phyloP scores from a whole-genome alignment of 2,888 invertebrate species.

The Ennomos erosarius region DNA sequence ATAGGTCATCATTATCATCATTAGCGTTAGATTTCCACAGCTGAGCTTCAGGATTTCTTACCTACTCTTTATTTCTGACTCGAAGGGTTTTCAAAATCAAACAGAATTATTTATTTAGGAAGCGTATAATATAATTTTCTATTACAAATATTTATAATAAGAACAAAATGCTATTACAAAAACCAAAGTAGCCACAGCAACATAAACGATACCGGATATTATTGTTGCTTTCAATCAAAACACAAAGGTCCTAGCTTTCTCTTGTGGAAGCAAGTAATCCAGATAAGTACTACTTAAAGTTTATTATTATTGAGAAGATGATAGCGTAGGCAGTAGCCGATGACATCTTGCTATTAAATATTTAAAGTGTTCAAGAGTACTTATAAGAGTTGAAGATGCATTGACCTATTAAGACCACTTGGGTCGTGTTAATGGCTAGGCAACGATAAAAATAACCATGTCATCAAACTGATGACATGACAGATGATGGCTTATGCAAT shows the following conservation, averaged over 20 bases:
- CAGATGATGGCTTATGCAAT: slow-evolving; percentile 7
- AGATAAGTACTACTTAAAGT: slow-evolving; percentile 38
- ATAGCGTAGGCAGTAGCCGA: slow-evolving; percentile 61
- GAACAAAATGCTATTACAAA: slow-evolving; percentile 40
- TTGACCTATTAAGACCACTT: slow-evolving; percentile 38
- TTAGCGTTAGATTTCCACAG: no score
- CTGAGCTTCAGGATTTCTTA: no score
- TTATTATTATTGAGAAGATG: slow-evolving; percentile 44
- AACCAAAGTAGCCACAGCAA: slow-evolving; percentile 17
- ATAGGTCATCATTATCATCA: no score
- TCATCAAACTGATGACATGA: slow-evolving; percentile 13
- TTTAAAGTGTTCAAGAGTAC: slow-evolving; percentile 39
- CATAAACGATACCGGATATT: slow-evolving; percentile 30
- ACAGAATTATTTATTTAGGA: no score
- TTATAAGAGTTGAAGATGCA: slow-evolving; percentile 37
- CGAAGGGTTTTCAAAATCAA: no score
- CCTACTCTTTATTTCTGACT: no score
- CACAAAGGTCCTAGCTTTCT: slow-evolving; percentile 37
- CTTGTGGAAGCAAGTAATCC: slow-evolving; percentile 30
- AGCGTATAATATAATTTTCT: background rate
- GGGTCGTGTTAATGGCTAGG: slow-evolving; percentile 20
- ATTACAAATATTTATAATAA: slow-evolving; percentile 20
- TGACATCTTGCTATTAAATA: slow-evolving; percentile 48
- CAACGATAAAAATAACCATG: slow-evolving; percentile 6
- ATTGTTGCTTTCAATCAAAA: slow-evolving; percentile 33